A percentile compares a stretch with the other conserved stretches of the same genome.
Conservation (phyloP, 2,888 invertebrate genomes). For the Eulithis prunata region DNA sequence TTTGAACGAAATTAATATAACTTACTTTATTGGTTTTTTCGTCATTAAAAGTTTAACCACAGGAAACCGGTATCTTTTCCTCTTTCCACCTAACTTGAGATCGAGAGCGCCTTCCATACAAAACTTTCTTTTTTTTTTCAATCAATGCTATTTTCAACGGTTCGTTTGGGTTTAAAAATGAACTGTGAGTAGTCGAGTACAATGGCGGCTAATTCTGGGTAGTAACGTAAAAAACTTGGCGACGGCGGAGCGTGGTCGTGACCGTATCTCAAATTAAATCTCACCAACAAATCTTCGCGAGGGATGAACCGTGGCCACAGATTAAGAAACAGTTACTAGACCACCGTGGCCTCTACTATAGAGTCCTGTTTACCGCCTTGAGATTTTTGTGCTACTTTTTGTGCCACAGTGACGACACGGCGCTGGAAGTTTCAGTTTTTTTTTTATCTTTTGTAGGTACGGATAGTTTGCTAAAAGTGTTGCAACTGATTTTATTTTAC, state of each 20-base stretch:
- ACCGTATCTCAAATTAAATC: conserved; percentile 83
- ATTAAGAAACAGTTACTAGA: not conserved
- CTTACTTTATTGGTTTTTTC: not conserved
- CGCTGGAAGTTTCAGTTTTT: conserved; percentile 11
- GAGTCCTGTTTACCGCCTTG: conserved; percentile 31
- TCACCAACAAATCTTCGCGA: conserved; percentile 79
- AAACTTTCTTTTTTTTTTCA: conserved; percentile 29
- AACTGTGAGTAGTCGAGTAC: conserved; percentile 52
- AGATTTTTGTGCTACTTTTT: conserved; percentile 19
- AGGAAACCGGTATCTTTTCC: conserved; percentile 3
- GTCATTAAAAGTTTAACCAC: conserved; percentile 1
- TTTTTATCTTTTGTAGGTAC: conserved; percentile 11
- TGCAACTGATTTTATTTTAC: conserved; percentile 5
- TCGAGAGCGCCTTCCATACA: conserved; percentile 6
- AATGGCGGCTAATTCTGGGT: conserved; percentile 67
- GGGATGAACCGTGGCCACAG: conserved; percentile 61
- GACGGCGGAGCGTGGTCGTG: conserved; percentile 69
- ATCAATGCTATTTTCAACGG: conserved; percentile 30
- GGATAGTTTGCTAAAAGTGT: conserved; percentile 15
- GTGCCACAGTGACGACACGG: conserved; percentile 3
- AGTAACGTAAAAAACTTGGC: conserved; percentile 70
- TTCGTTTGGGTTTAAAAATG: conserved; percentile 36
- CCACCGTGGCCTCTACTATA: conserved; percentile 58
- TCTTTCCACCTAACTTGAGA: not conserved
- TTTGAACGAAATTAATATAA: not conserved